Base-by-base conservation (phyloP, 2,113 vertebrate genomes). In the Lathamus discolor region DNA sequence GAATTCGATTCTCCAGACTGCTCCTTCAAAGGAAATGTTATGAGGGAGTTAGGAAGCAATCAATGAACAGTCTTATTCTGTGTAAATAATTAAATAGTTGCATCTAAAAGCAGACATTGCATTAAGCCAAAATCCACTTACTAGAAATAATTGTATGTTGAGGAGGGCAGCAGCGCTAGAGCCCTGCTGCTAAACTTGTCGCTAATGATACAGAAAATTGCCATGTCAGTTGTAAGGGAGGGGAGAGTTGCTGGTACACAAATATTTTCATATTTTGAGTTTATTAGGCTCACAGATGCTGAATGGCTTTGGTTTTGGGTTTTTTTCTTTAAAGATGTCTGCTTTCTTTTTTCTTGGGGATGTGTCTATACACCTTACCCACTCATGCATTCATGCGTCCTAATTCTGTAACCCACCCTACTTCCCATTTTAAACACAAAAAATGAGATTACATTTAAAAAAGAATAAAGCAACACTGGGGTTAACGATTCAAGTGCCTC, bases 41-140 rank as follows among this genome's bases (percentile, higher is more conserved):
- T 16, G 57, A 81, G 52, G 35, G 73, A 84, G 64, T 77, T 93
- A 93, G 55, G 90, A 96, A 92, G 83, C 80, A 90, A 84, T 97
- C 95, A 91, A 52, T 88, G 76, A 94, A 46, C 92, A 95, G 31
- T 39, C 52, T 90, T 89, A 72, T 62, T 93, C 61, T 95, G 17
- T 86, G 61, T 94, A 93, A 96, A 94, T 93, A 95, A 96, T 96
- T 93, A 78, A 95, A 82, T 73, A 94, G 94, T 95, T 96, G 93
- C 74, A 91, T 96, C 96, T 96, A 92, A 96, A 97, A 97, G 89
- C 84, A 95, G 94, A 92, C 93, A 91, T 92, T 96, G 92, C 86
- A 79, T 95, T 94, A 94, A 91, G 86, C 86, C 48, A 73, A 82
- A 94, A 84, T 90, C 78, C 43, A 55, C 73, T 94, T 90, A 52